These are phyloP conservation scores for Trichopoda pennipes DNA, from an alignment of 2,888 invertebrate genomes.

Conservation along the genomic window DNA sequence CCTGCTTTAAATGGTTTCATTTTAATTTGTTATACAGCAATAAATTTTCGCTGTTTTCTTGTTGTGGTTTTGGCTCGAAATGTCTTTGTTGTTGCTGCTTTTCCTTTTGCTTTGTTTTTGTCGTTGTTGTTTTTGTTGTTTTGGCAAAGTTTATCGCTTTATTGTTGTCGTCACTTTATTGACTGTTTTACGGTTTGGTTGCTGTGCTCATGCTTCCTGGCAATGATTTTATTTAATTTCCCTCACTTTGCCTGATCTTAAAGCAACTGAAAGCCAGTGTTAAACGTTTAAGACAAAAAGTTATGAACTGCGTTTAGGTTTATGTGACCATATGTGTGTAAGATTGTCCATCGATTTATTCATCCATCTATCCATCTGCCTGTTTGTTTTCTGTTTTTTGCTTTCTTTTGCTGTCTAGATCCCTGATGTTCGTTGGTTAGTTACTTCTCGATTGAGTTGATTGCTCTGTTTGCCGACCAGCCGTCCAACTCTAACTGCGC, in stretches of 20 bases:
- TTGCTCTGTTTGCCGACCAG: slow-evolving; percentile 8
- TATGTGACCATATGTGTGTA: slow-evolving; percentile 27
- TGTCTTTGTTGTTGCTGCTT: slow-evolving; percentile 21
- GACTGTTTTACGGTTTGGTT: slow-evolving; percentile 58
- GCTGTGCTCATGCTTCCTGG: slow-evolving; percentile 54
- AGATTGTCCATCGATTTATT: not conserved
- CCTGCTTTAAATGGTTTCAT: slow-evolving; percentile 56
- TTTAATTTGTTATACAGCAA: slow-evolving; percentile 62
- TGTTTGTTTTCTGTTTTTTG: not conserved
- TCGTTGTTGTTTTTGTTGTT: not conserved
- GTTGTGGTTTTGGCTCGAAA: slow-evolving; percentile 27
- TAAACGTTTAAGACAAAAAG: slow-evolving; percentile 57
- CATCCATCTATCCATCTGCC: slow-evolving; percentile 8
- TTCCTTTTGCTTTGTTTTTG: slow-evolving; percentile 24
- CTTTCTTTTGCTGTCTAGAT: slow-evolving; percentile 9
- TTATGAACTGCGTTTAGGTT: slow-evolving; percentile 59
- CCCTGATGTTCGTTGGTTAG: slow-evolving; percentile 22
- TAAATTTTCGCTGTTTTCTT: slow-evolving; percentile 51
- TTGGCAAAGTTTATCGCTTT: slow-evolving; percentile 61
- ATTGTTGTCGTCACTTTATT: slow-evolving; percentile 65
- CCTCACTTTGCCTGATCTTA: not conserved
- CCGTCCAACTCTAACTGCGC: not conserved
- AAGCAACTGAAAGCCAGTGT: slow-evolving; percentile 9
- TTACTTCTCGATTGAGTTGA: slow-evolving; percentile 11
- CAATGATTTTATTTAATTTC: not conserved